Evolutionary conservation across 2,888 invertebrate genomes (phyloP).

Genomic region (Athrips mouffetella): DNA sequence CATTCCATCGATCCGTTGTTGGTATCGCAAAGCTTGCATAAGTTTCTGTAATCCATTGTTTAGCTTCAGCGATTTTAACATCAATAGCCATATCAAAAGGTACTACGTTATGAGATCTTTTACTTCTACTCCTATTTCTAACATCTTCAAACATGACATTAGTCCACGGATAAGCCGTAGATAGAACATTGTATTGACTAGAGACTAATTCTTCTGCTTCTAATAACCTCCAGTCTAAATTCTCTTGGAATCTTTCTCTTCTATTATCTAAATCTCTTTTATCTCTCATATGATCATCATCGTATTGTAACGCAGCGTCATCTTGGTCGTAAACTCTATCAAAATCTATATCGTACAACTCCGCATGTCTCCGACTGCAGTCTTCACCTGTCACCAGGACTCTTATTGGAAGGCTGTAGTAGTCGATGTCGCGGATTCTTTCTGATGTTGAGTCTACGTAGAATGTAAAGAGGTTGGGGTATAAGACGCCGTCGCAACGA

Average conservation of each 20-base stretch:
- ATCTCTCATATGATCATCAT: constrained; percentile 62
- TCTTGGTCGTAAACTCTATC: constrained; percentile 77
- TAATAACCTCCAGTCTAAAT: constrained; percentile 68
- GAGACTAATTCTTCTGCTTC: constrained; percentile 64
- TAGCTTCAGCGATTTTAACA: constrained; percentile 85
- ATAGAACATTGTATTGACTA: constrained; percentile 71
- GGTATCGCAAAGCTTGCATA: constrained; percentile 93
- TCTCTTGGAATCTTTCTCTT: constrained; percentile 44
- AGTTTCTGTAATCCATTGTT: constrained; percentile 91
- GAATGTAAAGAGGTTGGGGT: constrained; percentile 90
- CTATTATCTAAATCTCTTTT: constrained; percentile 47
- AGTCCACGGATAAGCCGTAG: constrained; percentile 76
- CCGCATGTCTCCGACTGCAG: constrained; percentile 82
- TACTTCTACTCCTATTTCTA: constrained; percentile 71
- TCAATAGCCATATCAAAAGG: constrained; percentile 80
- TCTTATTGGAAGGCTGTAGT: constrained; percentile 88
- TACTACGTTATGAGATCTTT: constrained; percentile 62
- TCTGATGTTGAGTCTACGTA: constrained; percentile 92
- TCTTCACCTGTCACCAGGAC: constrained; percentile 85
- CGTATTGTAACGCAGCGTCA: constrained; percentile 64
- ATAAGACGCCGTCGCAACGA: constrained; percentile 88
- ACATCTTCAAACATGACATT: constrained; percentile 74
- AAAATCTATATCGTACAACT: constrained; percentile 78
- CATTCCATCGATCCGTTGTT: constrained; percentile 87
- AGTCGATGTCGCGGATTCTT: constrained; percentile 87